Conservation (phyloP, 2,888 invertebrate species). For the Apotomis turbidana region DNA sequence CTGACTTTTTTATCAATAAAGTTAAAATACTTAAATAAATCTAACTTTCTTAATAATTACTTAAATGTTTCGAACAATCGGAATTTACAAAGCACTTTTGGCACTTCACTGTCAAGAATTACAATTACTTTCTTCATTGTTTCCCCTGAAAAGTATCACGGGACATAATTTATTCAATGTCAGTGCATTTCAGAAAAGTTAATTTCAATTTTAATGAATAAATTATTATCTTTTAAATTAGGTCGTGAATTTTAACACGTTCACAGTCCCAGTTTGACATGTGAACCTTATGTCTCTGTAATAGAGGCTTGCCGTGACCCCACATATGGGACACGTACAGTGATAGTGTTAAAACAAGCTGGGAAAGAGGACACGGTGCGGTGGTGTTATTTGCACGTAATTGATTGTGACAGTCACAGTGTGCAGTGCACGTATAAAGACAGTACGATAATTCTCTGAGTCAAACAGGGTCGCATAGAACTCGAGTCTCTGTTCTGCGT, state of each 20-base stretch:
- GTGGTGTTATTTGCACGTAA: neutral
- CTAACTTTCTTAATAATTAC: too few species aligned
- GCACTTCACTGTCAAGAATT: neutral
- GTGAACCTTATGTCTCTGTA: too few species aligned
- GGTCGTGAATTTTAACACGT: neutral
- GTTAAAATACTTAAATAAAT: too few species aligned
- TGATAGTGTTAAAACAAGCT: too few species aligned
- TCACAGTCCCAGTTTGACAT: too few species aligned
- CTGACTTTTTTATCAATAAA: too few species aligned
- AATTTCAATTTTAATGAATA: conserved; percentile 9
- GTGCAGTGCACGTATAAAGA: neutral
- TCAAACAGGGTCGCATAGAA: too few species aligned
- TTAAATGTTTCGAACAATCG: neutral
- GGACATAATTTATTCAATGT: neutral
- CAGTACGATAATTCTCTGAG: neutral
- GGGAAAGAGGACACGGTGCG: neutral
- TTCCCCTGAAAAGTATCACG: neutral
- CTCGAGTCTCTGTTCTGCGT: too few species aligned
- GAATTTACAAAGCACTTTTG: conserved; percentile 2
- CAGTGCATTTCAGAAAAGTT: conserved; percentile 9
- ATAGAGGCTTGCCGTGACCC: too few species aligned
- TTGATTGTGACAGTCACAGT: neutral
- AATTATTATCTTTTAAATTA: conserved; percentile 15
- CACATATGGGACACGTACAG: too few species aligned
- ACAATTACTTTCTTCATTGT: conserved; percentile 11